Evolutionary conservation across 2,113 vertebrate genomes (phyloP).

Genomic region (Beaufortia kweichowensis): DNA sequence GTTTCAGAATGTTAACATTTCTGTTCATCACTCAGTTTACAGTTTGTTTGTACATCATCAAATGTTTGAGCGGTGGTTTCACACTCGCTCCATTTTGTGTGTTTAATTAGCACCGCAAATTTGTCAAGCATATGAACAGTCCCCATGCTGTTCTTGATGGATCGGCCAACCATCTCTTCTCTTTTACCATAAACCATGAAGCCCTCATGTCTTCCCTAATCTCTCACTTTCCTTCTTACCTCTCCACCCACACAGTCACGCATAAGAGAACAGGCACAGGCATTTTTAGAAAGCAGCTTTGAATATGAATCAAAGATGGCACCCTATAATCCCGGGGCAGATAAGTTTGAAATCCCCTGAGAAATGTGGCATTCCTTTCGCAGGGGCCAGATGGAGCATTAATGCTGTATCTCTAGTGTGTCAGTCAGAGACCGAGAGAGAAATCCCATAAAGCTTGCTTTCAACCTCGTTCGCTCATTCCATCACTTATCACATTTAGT

Average conservation of each 20-base stretch:
- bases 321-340: constrained; percentile 55
- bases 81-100: not conserved
- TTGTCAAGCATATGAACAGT: not conserved
- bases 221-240: constrained; percentile 32
- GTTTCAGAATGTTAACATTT: too few species aligned
- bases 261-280: constrained; percentile 33
- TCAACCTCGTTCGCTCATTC: constrained; percentile 32
- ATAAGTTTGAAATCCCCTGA: constrained; percentile 54
- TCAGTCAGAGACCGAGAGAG: constrained; percentile 43
- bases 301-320: constrained; percentile 60
- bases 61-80: constrained; percentile 10
- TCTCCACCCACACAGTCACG: constrained; percentile 55
- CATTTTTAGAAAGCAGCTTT: constrained; percentile 58
- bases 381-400: constrained; percentile 56
- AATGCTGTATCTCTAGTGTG: constrained; percentile 51
- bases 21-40: not conserved
- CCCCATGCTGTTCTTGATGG: not conserved
- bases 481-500: constrained; percentile 39
- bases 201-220: constrained; percentile 20
- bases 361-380: constrained; percentile 50
- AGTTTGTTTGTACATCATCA: not conserved
- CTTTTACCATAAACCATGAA: constrained; percentile 29
- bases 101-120: constrained; percentile 14
- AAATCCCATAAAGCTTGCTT: constrained; percentile 38
- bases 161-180: not conserved